Evolutionary conservation across 2,888 invertebrate species (phyloP).

Genomic region (Brachyptera putata): DNA sequence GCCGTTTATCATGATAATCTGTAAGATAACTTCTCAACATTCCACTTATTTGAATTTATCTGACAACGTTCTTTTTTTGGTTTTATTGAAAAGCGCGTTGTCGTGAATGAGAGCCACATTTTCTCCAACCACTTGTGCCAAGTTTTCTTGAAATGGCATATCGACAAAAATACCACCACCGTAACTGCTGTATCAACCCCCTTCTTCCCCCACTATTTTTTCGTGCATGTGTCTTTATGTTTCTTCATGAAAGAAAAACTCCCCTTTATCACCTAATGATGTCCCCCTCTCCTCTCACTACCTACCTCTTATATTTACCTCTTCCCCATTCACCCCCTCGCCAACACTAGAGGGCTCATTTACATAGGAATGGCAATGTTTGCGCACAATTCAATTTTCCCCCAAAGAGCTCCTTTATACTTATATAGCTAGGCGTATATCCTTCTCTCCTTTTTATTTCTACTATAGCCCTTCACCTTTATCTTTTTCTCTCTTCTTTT

Average conservation of each 20-base stretch:
- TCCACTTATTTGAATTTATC: too few species aligned
- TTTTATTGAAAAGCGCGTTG: too few species aligned
- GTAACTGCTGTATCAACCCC: too few species aligned
- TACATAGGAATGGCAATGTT: conserved; percentile 22
- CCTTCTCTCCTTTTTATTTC: conserved; percentile 12
- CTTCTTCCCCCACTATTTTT: too few species aligned
- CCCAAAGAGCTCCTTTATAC: neutral
- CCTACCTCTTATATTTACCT: neutral
- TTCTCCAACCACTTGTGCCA: too few species aligned
- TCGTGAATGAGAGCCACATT: too few species aligned
- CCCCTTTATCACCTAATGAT: conserved; percentile 14
- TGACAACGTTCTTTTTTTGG: too few species aligned
- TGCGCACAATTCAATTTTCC: conserved; percentile 21
- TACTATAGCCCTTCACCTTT: conserved; percentile 18
- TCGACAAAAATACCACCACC: too few species aligned
- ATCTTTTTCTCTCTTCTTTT: conserved; percentile 17
- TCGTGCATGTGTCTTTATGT: conserved; percentile 1
- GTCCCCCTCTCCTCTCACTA: neutral
- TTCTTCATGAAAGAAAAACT: neutral
- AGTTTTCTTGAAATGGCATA: too few species aligned
- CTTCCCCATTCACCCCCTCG: neutral
- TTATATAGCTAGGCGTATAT: too few species aligned
- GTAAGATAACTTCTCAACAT: too few species aligned
- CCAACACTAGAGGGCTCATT: neutral
- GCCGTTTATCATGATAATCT: too few species aligned